phyloP scores from a whole-genome alignment of 2,113 vertebrate genomes.

The Ptyas mucosa region DNA sequence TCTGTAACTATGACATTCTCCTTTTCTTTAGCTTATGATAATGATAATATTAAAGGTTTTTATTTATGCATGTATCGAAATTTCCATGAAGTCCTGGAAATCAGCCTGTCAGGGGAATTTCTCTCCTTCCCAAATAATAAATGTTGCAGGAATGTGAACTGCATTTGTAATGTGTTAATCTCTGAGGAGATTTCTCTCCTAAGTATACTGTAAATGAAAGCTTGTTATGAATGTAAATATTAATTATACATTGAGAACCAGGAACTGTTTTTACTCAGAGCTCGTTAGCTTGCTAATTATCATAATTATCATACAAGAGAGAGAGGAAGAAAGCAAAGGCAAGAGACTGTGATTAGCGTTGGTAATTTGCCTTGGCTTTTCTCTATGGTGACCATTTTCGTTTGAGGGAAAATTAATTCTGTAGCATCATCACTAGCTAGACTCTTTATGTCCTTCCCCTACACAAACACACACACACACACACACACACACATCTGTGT shows the following conservation, averaged over 20 bases:
- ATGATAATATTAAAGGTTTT: not conserved
- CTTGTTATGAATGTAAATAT: slow-evolving; percentile 67
- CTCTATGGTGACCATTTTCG: slow-evolving; percentile 38
- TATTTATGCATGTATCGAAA: not conserved
- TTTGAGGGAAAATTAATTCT: slow-evolving; percentile 63
- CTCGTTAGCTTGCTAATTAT: slow-evolving; percentile 64
- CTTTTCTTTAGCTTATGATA: not conserved
- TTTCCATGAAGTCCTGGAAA: not conserved
- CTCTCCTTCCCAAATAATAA: slow-evolving; percentile 29
- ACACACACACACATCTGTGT: slow-evolving; percentile 46
- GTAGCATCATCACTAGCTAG: slow-evolving; percentile 57
- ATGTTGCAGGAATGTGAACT: slow-evolving; percentile 24
- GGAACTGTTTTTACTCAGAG: slow-evolving; percentile 65
- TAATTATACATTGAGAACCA: slow-evolving; percentile 67
- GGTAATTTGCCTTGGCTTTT: slow-evolving; percentile 58
- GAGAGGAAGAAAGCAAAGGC: slow-evolving; percentile 55
- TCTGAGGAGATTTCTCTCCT: slow-evolving; percentile 38
- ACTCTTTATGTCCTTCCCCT: slow-evolving; percentile 42
- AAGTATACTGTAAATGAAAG: slow-evolving; percentile 54
- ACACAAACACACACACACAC: not conserved
- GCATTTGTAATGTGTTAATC: slow-evolving; percentile 17
- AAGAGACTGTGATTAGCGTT: slow-evolving; percentile 54
- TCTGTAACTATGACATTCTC: not conserved
- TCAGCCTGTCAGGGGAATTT: slow-evolving; percentile 10
- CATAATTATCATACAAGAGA: slow-evolving; percentile 65